Evolutionary conservation across 2,888 invertebrate genomes (phyloP).

Genomic region (Lasius fuliginosus): DNA sequence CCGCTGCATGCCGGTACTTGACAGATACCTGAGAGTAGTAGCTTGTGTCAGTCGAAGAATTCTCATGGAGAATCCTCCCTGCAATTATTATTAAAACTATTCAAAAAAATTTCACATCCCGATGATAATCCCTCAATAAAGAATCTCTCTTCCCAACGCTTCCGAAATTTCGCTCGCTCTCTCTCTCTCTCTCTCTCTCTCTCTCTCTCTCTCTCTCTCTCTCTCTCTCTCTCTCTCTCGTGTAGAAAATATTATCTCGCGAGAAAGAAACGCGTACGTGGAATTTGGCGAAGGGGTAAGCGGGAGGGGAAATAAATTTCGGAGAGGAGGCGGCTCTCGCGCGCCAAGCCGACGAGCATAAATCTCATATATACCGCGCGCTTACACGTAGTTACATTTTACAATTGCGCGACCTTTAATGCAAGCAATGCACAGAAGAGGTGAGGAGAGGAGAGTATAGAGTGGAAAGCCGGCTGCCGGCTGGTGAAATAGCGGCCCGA

Average conservation of each 20-base stretch:
- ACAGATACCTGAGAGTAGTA: background rate
- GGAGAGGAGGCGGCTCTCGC: background rate
- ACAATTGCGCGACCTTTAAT: slow-evolving; percentile 57
- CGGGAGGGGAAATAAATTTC: slow-evolving; percentile 17
- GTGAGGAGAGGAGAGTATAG: background rate
- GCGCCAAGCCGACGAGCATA: slow-evolving; percentile 15
- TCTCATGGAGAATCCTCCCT: background rate
- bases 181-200: background rate
- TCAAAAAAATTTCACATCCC: too few relatives aligned
- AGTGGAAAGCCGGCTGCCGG: slow-evolving; percentile 18
- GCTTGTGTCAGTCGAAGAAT: background rate
- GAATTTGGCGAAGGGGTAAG: slow-evolving; percentile 5
- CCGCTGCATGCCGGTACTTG: background rate
- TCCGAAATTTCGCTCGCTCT: too few relatives aligned
- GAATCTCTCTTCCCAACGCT: too few relatives aligned
- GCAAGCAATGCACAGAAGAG: slow-evolving; percentile 8
- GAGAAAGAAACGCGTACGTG: background rate
- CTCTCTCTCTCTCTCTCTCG: background rate
- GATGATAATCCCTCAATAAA: too few relatives aligned
- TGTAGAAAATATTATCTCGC: background rate
- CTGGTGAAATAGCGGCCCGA: slow-evolving; percentile 56
- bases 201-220: background rate
- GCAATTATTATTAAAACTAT: too few relatives aligned
- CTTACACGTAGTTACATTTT: slow-evolving; percentile 59
- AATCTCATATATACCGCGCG: slow-evolving; percentile 34